A percentile compares a stretch with the other conserved stretches of the same genome.
Conservation (phyloP, 1,140 invertebrate genomes). For the Anoplophora glabripennis region DNA sequence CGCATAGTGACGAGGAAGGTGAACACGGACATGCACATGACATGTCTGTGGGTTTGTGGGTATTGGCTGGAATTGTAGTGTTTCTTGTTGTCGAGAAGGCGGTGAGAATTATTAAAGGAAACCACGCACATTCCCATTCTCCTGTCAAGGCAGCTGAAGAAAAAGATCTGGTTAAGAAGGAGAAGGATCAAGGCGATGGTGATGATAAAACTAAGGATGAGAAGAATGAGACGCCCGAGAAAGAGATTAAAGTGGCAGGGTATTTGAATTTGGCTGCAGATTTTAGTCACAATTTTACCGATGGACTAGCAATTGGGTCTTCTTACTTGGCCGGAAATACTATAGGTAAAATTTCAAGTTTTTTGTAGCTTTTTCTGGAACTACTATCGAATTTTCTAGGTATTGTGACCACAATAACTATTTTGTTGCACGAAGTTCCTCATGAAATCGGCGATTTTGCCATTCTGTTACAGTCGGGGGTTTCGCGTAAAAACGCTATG, state of each 20-base stretch:
- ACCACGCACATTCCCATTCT: constrained; percentile 64
- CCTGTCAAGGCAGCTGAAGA: constrained; percentile 15
- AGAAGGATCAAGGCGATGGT: constrained; percentile 50
- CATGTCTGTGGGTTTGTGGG: constrained; percentile 65
- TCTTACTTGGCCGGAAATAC: constrained; percentile 88
- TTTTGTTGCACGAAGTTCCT: constrained; percentile 94
- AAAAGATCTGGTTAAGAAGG: constrained; percentile 32
- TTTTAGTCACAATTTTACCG: constrained; percentile 95
- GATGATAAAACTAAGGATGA: constrained; percentile 43
- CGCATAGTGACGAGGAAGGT: constrained; percentile 57
- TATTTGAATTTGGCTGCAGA: constrained; percentile 94
- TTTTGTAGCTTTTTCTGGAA: no score
- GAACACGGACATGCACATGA: constrained; percentile 53
- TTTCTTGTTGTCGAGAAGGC: constrained; percentile 93
- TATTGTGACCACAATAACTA: constrained; percentile 87
- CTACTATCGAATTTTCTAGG: constrained; percentile 50
- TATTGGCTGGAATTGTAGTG: constrained; percentile 84
- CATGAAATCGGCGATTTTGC: constrained; percentile 99
- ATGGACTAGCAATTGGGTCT: constrained; percentile 94
- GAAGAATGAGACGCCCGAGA: constrained; percentile 42
- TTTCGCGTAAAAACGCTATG: constrained; percentile 87
- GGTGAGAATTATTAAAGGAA: constrained; percentile 84
- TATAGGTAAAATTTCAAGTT: constrained; percentile 57
- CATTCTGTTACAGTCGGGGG: constrained; percentile 92
- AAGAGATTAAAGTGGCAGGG: constrained; percentile 85